A percentile compares a stretch with the other conserved stretches of the same genome.
phyloP scores from a whole-genome alignment of 2,888 invertebrate species.

The Nebria brevicollis region DNA sequence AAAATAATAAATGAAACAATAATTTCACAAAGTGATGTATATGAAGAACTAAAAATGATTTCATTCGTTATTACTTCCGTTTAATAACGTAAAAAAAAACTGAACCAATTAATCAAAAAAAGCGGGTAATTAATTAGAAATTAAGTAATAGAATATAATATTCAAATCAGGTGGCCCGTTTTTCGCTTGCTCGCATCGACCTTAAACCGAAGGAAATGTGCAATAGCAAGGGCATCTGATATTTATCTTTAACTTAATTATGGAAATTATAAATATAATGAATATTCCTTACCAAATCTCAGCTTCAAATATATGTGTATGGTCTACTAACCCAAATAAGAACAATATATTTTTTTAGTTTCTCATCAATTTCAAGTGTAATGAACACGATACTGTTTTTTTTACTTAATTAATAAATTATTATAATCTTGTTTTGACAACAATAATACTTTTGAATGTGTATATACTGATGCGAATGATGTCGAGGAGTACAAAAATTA shows the following conservation, averaged over 20 bases:
- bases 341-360: background rate
- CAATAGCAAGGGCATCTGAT: conserved; percentile 41
- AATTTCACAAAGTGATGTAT: conserved; percentile 7
- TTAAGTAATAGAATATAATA: conserved; percentile 27
- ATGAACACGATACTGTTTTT: background rate
- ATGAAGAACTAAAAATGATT: background rate
- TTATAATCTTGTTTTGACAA: no score
- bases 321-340: conserved; percentile 14
- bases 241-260: conserved; percentile 37
- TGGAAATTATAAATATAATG: conserved; percentile 30
- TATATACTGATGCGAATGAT: no score
- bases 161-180: conserved; percentile 32
- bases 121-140: conserved; percentile 27
- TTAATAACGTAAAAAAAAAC: background rate
- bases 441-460: no score
- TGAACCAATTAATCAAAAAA: conserved; percentile 30
- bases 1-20: conserved; percentile 19
- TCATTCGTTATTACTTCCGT: background rate
- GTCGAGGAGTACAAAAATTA: no score
- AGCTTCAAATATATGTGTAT: conserved; percentile 27
- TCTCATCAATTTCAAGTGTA: background rate
- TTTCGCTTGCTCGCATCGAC: conserved; percentile 34
- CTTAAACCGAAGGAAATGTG: conserved; percentile 42
- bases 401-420: background rate
- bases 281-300: conserved; percentile 27